These are phyloP conservation scores for Hanleya hanleyi DNA, from an alignment of 2,888 invertebrate species.

Conservation along the genomic window DNA sequence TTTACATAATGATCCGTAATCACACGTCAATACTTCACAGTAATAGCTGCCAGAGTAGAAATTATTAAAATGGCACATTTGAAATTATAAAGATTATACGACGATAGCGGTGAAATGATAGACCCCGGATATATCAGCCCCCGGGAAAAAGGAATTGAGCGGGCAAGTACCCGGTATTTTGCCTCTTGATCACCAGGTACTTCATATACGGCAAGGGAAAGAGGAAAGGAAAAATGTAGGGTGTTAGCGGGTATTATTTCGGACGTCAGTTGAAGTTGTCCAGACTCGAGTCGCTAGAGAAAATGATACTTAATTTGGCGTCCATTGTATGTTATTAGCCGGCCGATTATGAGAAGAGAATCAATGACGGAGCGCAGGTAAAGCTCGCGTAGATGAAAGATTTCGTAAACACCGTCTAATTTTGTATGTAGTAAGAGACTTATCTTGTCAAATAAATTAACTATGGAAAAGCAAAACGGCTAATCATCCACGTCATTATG, in stretches of 20 bases:
- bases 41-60: neutral
- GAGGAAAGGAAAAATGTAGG: neutral
- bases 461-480: conserved; percentile 50
- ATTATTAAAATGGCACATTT: neutral
- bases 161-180: neutral
- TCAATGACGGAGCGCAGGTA: conserved; percentile 4
- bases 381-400: conserved; percentile 32
- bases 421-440: conserved; percentile 11
- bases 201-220: neutral
- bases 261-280: conserved; percentile 1
- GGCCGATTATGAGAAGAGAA: neutral
- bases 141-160: neutral
- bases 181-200: neutral
- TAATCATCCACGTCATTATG: conserved; percentile 60
- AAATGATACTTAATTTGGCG: conserved; percentile 3
- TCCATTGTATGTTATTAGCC: conserved; percentile 2
- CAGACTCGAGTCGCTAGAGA: neutral
- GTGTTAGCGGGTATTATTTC: neutral
- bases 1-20: neutral
- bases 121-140: neutral
- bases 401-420: conserved; percentile 43
- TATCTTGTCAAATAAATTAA: conserved; percentile 64
- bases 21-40: neutral
- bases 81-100: neutral
- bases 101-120: neutral